A percentile compares a stretch with the other conserved stretches of the same genome.
Conservation (phyloP, 2,888 invertebrate genomes). For the Heteromurus nitidus region DNA sequence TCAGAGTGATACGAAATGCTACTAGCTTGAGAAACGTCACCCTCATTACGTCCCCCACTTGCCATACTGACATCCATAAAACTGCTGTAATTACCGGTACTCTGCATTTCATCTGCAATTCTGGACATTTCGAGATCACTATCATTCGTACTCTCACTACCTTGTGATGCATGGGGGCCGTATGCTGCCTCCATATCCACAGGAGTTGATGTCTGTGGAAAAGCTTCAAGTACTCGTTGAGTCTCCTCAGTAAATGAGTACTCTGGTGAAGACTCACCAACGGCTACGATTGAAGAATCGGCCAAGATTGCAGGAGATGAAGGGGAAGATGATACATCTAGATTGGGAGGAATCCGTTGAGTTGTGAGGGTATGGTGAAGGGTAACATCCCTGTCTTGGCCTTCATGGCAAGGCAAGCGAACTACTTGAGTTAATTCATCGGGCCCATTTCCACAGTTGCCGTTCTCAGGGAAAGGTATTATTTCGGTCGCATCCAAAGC, state of each 20-base stretch:
- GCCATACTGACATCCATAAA: slow-evolving; percentile 51
- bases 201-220: neutral
- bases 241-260: slow-evolving; percentile 39
- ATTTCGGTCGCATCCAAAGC: slow-evolving; percentile 41
- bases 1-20: slow-evolving; percentile 40
- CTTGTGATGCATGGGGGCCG: neutral
- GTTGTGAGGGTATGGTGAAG: neutral
- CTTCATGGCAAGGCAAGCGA: neutral
- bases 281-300: no score
- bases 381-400: neutral
- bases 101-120: slow-evolving; percentile 7
- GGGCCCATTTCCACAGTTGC: neutral
- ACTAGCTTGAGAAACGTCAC: slow-evolving; percentile 28
- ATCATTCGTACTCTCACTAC: neutral
- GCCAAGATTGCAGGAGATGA: no score
- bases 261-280: slow-evolving; percentile 43
- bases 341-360: neutral
- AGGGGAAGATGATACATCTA: neutral
- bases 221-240: neutral
- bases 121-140: slow-evolving; percentile 10
- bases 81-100: slow-evolving; percentile 3
- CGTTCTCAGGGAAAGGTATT: neutral
- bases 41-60: slow-evolving; percentile 7
- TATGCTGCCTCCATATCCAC: neutral
- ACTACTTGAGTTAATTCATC: neutral